These are phyloP conservation scores for Pammene aurita DNA, from an alignment of 2,888 invertebrate genomes.

Conservation along the genomic window DNA sequence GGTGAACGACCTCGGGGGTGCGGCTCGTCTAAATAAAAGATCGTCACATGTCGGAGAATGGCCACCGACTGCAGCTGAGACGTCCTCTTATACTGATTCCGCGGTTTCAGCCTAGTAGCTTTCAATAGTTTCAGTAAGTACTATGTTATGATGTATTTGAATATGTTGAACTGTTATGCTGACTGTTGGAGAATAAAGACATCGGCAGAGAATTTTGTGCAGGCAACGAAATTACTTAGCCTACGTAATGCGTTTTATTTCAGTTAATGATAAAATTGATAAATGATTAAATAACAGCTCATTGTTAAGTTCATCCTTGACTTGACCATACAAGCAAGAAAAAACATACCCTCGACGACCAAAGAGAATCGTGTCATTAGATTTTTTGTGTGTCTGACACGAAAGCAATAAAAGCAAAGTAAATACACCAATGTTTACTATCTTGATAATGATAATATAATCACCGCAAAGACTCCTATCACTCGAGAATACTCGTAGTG, in stretches of 20 bases:
- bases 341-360: too few relatives aligned
- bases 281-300: too few relatives aligned
- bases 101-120: conserved; percentile 52
- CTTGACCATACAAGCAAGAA: too few relatives aligned
- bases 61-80: conserved; percentile 56
- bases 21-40: conserved; percentile 76
- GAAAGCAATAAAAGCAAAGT: conserved; percentile 13
- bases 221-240: too few relatives aligned
- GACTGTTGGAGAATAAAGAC: too few relatives aligned
- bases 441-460: conserved; percentile 38
- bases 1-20: conserved; percentile 77
- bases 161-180: not conserved
- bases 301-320: too few relatives aligned
- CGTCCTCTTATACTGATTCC: conserved; percentile 59
- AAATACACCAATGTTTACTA: conserved; percentile 29
- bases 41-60: conserved; percentile 63
- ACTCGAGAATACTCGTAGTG: not conserved
- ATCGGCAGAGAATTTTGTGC: too few relatives aligned
- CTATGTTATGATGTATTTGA: not conserved
- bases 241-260: not conserved
- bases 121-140: conserved; percentile 16
- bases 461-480: conserved; percentile 19
- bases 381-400: not conserved
- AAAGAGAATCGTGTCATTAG: too few relatives aligned
- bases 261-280: not conserved